Evolutionary conservation across 2,888 invertebrate species (phyloP), one percentile per base, ranked within the genome.

Genomic region (Drosophila robusta): DNA sequence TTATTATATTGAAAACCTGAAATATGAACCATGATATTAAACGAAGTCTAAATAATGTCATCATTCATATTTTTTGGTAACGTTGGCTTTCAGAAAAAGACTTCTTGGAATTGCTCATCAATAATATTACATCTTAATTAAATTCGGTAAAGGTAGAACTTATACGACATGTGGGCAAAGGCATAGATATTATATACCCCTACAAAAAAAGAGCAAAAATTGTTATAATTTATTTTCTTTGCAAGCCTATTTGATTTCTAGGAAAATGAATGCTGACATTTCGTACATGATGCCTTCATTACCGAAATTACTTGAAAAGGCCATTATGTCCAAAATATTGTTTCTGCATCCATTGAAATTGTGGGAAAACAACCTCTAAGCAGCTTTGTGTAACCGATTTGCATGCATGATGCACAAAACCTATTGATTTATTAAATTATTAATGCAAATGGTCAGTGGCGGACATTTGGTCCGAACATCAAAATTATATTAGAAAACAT

Each of bases 361-460:
- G 42, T 34, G 5, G 47, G 44, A 41, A 73, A 74, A 80, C 51
- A 49, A 51, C 14, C 46, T 36, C 50, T 88, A 83, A 88, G 89
- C 66, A 60, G 83, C 80, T 86, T 82, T 79, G 51, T 46, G 57
- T 12, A 32, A 63, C 36, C 58, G 44, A 73, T 83, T 79, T 77
- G 73, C 66, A 69, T 76, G 50, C 50, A 38, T 65, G 68, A 55
- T 62, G 60, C 60, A 60, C 34, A 63, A 51, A 34, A 46, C 54
- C 50, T 58, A 66, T 63, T 66, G 66, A 65, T 63, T 16, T 50
- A 65, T 56, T 65, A 42, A 66, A 81, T 70, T 63, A 72, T 85
- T 69, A 68, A 65, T 69, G 75, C 62, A 54, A 72, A 64, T 57
- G 57, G 55, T 39, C 38, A n/a, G 11, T 5, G 32, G 22, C 34